Conservation (phyloP, 2,888 invertebrate species). For the Parnassius glacialis region DNA sequence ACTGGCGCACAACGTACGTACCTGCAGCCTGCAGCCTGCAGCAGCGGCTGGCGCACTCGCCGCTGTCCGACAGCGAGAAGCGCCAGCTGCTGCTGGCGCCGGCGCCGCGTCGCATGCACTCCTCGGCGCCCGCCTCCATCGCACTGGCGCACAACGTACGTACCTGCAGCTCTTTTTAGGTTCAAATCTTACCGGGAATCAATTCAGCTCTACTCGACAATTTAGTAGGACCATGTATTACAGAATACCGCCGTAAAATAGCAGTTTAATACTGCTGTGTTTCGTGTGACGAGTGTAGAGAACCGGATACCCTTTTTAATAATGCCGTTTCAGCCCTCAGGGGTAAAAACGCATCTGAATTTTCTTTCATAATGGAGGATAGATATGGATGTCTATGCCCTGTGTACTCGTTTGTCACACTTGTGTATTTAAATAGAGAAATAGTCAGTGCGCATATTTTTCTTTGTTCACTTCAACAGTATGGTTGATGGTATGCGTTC, state of each 20-base stretch:
- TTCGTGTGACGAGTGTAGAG: no score
- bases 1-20: conserved; percentile 69
- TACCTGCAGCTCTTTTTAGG: background rate
- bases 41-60: conserved; percentile 90
- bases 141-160: conserved; percentile 78
- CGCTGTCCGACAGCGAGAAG: conserved; percentile 83
- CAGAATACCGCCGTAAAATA: no score
- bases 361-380: no score
- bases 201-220: no score
- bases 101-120: conserved; percentile 83
- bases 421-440: no score
- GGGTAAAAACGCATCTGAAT: no score
- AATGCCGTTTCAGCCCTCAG: no score
- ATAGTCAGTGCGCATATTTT: background rate
- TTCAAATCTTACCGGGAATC: no score
- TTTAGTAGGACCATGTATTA: no score
- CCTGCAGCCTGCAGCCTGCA: background rate
- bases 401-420: no score
- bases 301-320: no score
- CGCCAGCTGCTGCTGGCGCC: conserved; percentile 87
- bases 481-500: background rate
- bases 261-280: no score
- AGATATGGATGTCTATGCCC: conserved; percentile 75
- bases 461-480: background rate
- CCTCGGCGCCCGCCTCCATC: conserved; percentile 91